Conservation (phyloP, 2,797 vertebrate genomes). For the Hephaestus fuliginosus region DNA sequence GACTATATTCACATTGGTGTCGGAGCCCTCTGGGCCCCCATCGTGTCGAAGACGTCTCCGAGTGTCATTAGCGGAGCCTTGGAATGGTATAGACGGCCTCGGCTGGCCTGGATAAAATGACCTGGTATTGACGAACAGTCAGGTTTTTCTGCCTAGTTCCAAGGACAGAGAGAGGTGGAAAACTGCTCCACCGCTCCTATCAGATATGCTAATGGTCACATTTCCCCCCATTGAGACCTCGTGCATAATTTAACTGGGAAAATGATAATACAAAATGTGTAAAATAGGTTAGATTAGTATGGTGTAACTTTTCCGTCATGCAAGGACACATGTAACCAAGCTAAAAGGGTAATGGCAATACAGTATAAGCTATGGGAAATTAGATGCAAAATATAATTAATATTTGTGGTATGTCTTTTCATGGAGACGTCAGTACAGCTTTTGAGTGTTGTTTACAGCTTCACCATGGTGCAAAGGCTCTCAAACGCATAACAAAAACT, state of each 20-base stretch:
- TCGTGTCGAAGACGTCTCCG: conserved; percentile 64
- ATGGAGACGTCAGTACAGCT: conserved; percentile 6
- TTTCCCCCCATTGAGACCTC: conserved; percentile 84
- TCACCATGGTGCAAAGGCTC: background rate
- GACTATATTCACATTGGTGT: conserved; percentile 76
- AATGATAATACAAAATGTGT: conserved; percentile 83
- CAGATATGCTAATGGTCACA: conserved; percentile 88
- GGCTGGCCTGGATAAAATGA: conserved; percentile 82
- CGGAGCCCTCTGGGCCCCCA: conserved; percentile 70
- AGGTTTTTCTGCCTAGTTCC: conserved; percentile 78
- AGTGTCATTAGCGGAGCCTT: conserved; percentile 78
- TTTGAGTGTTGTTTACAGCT: conserved; percentile 26
- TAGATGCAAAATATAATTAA: conserved; percentile 47
- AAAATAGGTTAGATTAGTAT: conserved; percentile 80
- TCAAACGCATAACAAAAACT: conserved; percentile 1
- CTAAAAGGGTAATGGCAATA: conserved; percentile 52
- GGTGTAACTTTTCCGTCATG: conserved; percentile 75
- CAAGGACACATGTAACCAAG: conserved; percentile 71
- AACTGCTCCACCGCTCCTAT: conserved; percentile 76
- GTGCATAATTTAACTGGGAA: conserved; percentile 86
- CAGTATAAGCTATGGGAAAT: conserved; percentile 30
- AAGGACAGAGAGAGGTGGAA: conserved; percentile 84
- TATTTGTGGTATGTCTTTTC: conserved; percentile 38
- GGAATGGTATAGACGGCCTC: conserved; percentile 75
- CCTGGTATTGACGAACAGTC: conserved; percentile 88